Evolutionary conservation across 2,888 invertebrate species (phyloP).

Genomic region (Saturnia japonica): DNA sequence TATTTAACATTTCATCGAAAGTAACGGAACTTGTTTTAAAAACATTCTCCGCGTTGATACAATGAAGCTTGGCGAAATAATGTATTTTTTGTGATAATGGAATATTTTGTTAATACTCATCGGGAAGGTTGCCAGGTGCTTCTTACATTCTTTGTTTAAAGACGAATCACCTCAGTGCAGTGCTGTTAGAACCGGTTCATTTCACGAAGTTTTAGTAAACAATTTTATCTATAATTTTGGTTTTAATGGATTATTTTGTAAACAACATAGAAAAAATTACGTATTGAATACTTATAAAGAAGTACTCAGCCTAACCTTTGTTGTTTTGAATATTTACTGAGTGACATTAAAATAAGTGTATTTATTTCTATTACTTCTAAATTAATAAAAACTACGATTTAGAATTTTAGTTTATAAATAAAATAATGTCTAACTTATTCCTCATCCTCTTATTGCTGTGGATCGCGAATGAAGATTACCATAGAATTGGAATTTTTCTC

Average conservation of each 20-base stretch:
- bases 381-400: no score
- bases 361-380: no score
- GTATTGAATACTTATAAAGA: not conserved
- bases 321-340: no score
- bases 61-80: not conserved
- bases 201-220: slow-evolving; percentile 25
- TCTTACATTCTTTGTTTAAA: slow-evolving; percentile 46
- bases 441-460: no score
- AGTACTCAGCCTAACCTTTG: not conserved
- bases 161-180: slow-evolving; percentile 45
- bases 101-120: slow-evolving; percentile 39
- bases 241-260: slow-evolving; percentile 8
- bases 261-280: not conserved
- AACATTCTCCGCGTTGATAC: not conserved
- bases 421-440: no score
- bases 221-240: slow-evolving; percentile 21
- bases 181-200: slow-evolving; percentile 36
- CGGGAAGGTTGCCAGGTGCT: slow-evolving; percentile 58
- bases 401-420: no score
- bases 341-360: no score
- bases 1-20: not conserved
- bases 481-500: no score
- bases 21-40: not conserved
- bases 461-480: no score
- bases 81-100: slow-evolving; percentile 36